Base-by-base conservation (phyloP, 2,797 vertebrate species). In the Darevskia nairensis region DNA sequence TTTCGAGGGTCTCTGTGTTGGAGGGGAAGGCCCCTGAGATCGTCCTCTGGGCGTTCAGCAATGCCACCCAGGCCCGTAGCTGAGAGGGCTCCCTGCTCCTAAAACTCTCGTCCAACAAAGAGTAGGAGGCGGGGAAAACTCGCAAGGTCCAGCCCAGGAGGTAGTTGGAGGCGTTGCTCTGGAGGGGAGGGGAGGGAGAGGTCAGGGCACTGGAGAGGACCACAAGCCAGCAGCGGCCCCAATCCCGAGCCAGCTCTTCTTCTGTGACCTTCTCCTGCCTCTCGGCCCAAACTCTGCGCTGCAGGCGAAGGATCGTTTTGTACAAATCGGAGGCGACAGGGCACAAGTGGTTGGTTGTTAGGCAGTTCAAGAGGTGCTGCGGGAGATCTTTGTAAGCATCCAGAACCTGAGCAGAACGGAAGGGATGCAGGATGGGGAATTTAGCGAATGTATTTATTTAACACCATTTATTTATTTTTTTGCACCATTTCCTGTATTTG, bases 321-420 rank as follows among this genome's bases (percentile, higher is more conserved):
- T 99, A 99, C 61, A 98, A 95, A 87, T 98, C 98, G 0, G 97
- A 93, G 0, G 97, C 98, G 1, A 95, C 94, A 0, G 98, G 98
- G 10, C 97, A 98, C 80, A 99, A 95, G 92, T 97, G 97, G 96
- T 98, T 98, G 92, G 96, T 97, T 23, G 98, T 97, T 86, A 98
- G 94, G 96, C 98, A 98, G 95, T 96, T 97, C 87, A 98, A 95
- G 82, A 99, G 96, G 89, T 99, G 97, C 94, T 85, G 92, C 0
- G 96, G 97, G 44, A 98, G 94, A 80, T 98, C 96, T 0, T 88
- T 86, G 91, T 97, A 98, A 17, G 94, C 78, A 15, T 96, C 92
- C 92, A 98, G 94, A 87, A 98, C 97, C 98, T 99, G 90, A 1
- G 27, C 87, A 88, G n/a, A 39, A 17, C 17, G 29, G 27, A 6